Percentiles rank a stretch among this genome's conserved stretches.
phyloP scores from a whole-genome alignment of 2,113 vertebrate species.

The Brienomyrus brachyistius region DNA sequence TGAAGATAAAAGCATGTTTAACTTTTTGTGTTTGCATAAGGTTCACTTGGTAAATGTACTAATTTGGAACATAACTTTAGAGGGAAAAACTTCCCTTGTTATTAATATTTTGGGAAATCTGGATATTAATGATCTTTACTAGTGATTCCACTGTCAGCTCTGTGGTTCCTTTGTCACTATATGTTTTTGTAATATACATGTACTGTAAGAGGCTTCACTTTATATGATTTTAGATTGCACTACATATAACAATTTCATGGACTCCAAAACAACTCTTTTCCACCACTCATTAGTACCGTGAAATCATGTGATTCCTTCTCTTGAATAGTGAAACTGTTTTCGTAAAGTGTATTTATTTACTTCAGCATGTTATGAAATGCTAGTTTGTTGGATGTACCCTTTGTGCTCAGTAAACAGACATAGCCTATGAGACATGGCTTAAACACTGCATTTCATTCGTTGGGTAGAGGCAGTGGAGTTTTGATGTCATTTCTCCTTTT shows the following conservation, averaged over 20 bases:
- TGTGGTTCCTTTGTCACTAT: not conserved
- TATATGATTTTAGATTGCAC: not conserved
- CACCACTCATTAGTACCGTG: not conserved
- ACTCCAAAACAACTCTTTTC: not conserved
- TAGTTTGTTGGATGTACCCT: not conserved
- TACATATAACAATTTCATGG: not conserved
- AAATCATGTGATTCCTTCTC: not conserved
- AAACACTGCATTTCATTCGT: not conserved
- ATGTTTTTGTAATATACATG: not conserved
- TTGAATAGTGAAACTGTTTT: not conserved
- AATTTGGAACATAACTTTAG: conserved; percentile 29
- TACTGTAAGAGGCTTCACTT: not conserved
- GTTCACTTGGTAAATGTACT: conserved; percentile 31
- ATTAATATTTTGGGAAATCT: conserved; percentile 36
- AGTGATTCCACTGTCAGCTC: not conserved
- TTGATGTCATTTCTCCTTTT: not conserved
- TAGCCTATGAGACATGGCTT: not conserved
- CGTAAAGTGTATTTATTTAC: not conserved
- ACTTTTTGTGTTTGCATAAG: conserved; percentile 42
- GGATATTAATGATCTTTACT: conserved; percentile 9
- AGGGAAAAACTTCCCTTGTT: conserved; percentile 17
- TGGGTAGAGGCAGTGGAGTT: not conserved
- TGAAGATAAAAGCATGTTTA: conserved; percentile 30
- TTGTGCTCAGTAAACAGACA: not conserved
- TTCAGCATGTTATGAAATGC: not conserved